These are phyloP conservation scores for Chionomys nivalis DNA, from an alignment of 2,113 vertebrate species.

Conservation along the genomic window DNA sequence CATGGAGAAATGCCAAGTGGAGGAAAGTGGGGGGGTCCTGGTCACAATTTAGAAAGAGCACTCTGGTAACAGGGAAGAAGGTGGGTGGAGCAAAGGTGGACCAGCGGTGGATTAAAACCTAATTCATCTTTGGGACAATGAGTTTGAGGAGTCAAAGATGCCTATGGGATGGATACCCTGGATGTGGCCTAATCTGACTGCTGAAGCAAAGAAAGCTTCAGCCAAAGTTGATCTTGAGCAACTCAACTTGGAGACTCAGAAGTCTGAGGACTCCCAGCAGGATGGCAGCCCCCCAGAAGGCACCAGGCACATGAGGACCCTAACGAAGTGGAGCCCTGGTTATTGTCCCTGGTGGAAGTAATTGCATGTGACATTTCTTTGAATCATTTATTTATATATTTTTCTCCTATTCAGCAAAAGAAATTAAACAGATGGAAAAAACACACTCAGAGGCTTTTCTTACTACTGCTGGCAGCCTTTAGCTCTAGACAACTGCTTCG, in stretches of 20 bases:
- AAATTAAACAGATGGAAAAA: constrained; percentile 76
- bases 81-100: not conserved
- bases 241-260: constrained; percentile 40
- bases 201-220: not conserved
- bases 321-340: constrained; percentile 61
- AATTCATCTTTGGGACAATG: not conserved
- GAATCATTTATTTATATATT: constrained; percentile 67
- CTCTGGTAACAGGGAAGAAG: not conserved
- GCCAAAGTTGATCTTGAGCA: constrained; percentile 26
- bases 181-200: not conserved
- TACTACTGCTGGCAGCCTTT: constrained; percentile 73
- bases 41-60: not conserved
- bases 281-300: constrained; percentile 17
- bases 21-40: not conserved
- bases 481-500: constrained; percentile 53
- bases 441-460: constrained; percentile 63
- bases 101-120: not conserved
- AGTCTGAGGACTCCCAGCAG: constrained; percentile 35
- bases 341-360: constrained; percentile 55
- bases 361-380: constrained; percentile 67
- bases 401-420: constrained; percentile 70
- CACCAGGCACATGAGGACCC: not conserved
- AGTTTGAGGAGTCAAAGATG: not conserved
- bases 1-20: not conserved
- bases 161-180: not conserved